These are phyloP conservation scores for Antheraea assamensis DNA, from an alignment of 2,888 invertebrate genomes.

Conservation along the genomic window DNA sequence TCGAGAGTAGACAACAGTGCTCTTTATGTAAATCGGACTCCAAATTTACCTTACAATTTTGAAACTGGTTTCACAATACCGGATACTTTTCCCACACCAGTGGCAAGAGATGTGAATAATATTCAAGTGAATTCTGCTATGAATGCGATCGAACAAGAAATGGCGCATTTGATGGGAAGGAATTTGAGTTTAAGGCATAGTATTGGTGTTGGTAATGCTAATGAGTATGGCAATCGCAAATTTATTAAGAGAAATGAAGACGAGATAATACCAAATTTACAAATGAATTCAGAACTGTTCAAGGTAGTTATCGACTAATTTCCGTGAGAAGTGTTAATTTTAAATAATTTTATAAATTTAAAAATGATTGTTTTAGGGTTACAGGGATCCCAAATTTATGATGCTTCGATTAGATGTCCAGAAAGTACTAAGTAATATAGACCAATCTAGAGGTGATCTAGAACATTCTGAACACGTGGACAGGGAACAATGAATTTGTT, in stretches of 20 bases:
- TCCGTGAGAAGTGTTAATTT: neutral
- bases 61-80: constrained; percentile 51
- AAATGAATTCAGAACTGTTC: constrained; percentile 45
- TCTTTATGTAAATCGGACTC: constrained; percentile 67
- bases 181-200: constrained; percentile 53
- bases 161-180: constrained; percentile 64
- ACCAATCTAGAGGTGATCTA: constrained; percentile 49
- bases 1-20: constrained; percentile 67
- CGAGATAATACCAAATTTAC: constrained; percentile 36
- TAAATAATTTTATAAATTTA: neutral
- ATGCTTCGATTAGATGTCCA: constrained; percentile 75
- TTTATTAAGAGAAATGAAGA: constrained; percentile 30
- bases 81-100: constrained; percentile 52
- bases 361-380: constrained; percentile 55
- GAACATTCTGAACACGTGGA: constrained; percentile 38
- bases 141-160: constrained; percentile 67
- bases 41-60: constrained; percentile 48
- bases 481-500: constrained; percentile 21
- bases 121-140: constrained; percentile 54
- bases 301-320: constrained; percentile 41
- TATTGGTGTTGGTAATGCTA: constrained; percentile 38
- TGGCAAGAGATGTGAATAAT: constrained; percentile 58
- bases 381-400: constrained; percentile 77
- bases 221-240: constrained; percentile 28
- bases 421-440: constrained; percentile 68